Evolutionary conservation across 1,140 invertebrate genomes (phyloP).

Genomic region (Heterodera schachtii): DNA sequence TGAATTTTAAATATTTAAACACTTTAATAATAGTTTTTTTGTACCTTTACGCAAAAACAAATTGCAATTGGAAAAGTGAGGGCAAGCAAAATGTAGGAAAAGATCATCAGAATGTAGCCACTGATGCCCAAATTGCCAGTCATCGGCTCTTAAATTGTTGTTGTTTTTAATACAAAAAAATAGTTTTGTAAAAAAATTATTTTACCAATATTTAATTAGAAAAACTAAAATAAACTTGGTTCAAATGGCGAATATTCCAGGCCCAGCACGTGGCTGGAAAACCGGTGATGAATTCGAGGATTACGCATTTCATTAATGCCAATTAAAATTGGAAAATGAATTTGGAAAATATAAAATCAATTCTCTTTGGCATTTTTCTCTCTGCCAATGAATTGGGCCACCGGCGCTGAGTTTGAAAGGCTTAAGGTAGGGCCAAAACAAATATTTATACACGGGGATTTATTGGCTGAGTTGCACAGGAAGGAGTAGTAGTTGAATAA

Average conservation of each 20-base stretch:
- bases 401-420: too few relatives aligned
- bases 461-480: background rate
- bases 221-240: background rate
- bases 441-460: background rate
- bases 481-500: too few relatives aligned
- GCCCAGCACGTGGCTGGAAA: background rate
- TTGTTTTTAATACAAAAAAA: too few relatives aligned
- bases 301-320: background rate
- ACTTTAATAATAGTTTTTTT: background rate
- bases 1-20: constrained; percentile 1
- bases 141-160: constrained; percentile 31
- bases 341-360: background rate
- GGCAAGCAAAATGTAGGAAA: constrained; percentile 75
- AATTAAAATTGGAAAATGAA: background rate
- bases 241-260: constrained; percentile 14
- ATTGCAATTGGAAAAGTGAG: constrained; percentile 90
- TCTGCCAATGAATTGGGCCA: too few relatives aligned
- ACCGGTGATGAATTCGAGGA: background rate
- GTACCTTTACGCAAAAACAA: constrained; percentile 90
- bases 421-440: background rate
- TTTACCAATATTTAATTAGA: background rate
- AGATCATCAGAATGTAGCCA: constrained; percentile 30
- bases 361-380: background rate
- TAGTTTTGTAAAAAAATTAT: background rate
- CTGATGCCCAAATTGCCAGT: constrained; percentile 29